Percentiles rank a stretch among this genome's conserved stretches.
Conservation (phyloP, 2,888 invertebrate species). For the Drosophila mercatorum region DNA sequence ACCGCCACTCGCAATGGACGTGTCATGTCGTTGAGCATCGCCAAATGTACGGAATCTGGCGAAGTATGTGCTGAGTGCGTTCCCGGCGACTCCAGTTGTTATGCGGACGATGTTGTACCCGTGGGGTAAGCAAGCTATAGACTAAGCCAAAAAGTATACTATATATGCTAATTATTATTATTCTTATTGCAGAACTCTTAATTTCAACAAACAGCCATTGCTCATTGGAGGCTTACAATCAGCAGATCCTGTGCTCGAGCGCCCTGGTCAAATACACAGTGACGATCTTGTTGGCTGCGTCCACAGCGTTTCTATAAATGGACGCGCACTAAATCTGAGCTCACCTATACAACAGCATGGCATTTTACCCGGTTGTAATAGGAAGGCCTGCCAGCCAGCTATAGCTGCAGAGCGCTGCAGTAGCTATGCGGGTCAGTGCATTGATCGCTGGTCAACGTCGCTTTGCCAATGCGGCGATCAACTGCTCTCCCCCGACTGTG, state of each 20-base stretch:
- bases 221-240: conserved; percentile 93
- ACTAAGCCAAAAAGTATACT: too few relatives aligned
- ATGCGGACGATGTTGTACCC: conserved; percentile 93
- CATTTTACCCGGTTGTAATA: conserved; percentile 91
- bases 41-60: conserved; percentile 93
- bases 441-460: conserved; percentile 93
- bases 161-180: not conserved
- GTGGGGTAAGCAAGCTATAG: conserved; percentile 89
- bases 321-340: conserved; percentile 92
- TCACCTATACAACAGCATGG: conserved; percentile 90
- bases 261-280: conserved; percentile 95
- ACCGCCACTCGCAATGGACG: conserved; percentile 95
- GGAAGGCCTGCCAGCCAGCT: conserved; percentile 88
- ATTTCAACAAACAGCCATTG: conserved; percentile 95
- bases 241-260: conserved; percentile 94
- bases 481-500: conserved; percentile 92
- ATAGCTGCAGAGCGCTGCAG: conserved; percentile 86
- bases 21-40: conserved; percentile 93
- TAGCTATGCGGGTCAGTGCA: conserved; percentile 88
- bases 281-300: conserved; percentile 98
- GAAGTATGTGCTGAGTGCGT: conserved; percentile 94
- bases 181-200: conserved; percentile 90
- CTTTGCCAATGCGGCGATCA: conserved; percentile 90
- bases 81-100: conserved; percentile 92
- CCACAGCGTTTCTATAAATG: conserved; percentile 95